These are phyloP conservation scores for Phorcus lineatus DNA, from an alignment of 2,888 invertebrate species.

Conservation along the genomic window DNA sequence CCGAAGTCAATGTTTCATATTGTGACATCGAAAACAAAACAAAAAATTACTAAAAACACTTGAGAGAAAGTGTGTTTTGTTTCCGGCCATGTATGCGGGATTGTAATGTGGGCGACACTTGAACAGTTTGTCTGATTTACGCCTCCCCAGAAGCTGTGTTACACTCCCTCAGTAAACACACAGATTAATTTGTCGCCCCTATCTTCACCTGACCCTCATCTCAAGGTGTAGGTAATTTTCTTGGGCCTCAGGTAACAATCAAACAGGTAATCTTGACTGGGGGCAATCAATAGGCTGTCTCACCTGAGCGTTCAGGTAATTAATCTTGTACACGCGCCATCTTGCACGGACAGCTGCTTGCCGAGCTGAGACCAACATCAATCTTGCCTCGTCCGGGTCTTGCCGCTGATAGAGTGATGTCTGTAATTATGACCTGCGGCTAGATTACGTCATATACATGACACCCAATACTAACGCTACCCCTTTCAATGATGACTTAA, in stretches of 20 bases:
- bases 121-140: no score
- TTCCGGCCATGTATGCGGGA: no score
- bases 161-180: background rate
- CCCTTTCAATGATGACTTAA: no score
- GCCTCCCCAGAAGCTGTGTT: no score
- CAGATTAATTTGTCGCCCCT: slow-evolving; percentile 13
- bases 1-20: no score
- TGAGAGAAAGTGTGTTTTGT: no score
- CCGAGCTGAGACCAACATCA: background rate
- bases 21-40: no score
- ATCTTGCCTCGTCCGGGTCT: background rate
- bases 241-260: slow-evolving; percentile 23
- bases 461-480: no score
- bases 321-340: slow-evolving; percentile 17
- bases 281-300: background rate
- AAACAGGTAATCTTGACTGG: slow-evolving; percentile 15
- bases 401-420: background rate
- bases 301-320: slow-evolving; percentile 17
- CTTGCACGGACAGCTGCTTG: background rate
- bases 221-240: slow-evolving; percentile 22
- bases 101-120: no score
- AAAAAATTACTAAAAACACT: no score
- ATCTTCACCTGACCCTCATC: background rate
- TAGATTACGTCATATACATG: no score
- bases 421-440: no score